Base-by-base conservation (phyloP, 2,797 vertebrate genomes). In the Phoxinus dragarum region DNA sequence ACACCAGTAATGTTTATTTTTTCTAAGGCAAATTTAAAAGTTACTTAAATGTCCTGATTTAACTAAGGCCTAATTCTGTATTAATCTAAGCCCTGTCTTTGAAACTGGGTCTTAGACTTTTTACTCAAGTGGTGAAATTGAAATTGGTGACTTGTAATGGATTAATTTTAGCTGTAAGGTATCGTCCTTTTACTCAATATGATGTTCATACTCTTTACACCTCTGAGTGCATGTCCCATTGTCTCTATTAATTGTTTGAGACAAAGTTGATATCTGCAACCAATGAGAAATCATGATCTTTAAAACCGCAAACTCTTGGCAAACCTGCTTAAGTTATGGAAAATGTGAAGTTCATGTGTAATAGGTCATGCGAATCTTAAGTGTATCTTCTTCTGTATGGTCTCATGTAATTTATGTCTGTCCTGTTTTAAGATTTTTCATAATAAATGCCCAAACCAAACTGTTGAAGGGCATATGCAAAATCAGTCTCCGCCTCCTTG, bases 381-480 rank as follows among this genome's bases (percentile, higher is more conserved):
- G 31, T 80, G 9, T 54, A 54, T 76, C 19, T 76, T 19, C 2
- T 1, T 75, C 47, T 74, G 44, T 49, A 74, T 0, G 4, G 27
- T 80, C 64, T n/a, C 78, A 19, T 81, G 23, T 40, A 49, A 38
- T 68, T 68, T 34, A 54, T 31, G 2, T 40, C 7, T 6, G 16
- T 40, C 67, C 6, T 52, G 1, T 59, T 72, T 81, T 12, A 40
- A 59, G 75, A n/a, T 77, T n/a, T 40, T 42, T 72, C 38, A 44
- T 72, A 34, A 72, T n/a, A 40, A 47, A 47, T 23, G 17, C 17
- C n/a, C 19, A 42, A 81, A 59, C n/a, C 38, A 61, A 38, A 73
- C 54, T 19, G 69, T 11, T 74, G 19, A 82, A 73, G 40, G 54
- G 9, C 54, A 74, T 59, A 73, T 82, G 54, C 27, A 64, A 44